Base-by-base conservation (phyloP, 2,888 invertebrate species). In the Epirrhoe tristata region DNA sequence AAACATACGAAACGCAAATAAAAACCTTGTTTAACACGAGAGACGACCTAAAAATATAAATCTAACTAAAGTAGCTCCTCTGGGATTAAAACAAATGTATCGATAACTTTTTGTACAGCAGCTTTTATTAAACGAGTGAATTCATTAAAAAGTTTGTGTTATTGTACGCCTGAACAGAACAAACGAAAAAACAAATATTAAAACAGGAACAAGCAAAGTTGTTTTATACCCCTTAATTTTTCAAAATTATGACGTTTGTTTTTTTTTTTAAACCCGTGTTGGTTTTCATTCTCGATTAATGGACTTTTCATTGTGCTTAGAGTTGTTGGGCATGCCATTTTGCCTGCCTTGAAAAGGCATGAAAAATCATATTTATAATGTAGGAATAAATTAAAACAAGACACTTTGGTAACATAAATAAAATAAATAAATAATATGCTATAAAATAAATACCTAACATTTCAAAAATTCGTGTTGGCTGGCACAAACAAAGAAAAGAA, bases 131-230 rank as follows among this genome's bases (percentile, higher is more conserved):
- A 57, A 53, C 56, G 53, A 17, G 51, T 46, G 31, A 57, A 63
- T 60, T 67, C 60, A 64, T 67, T 67, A 60, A 57, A 63, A 67
- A 67, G 39, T 63, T 67, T 59, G 5, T 34, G 24, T 56, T 57
- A 59, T 63, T 53, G 56, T 32, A 17, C 60, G 0, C 54, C n/a
- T 52, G 24, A 24, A 43, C 31, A 51, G 39, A 48, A 54, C 16
- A 24, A 58, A 58, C 31, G 43, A 14, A 31, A 43, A 59, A 43
- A 31, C 14, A 52, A 48, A 55, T 55, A 48, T 36, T 24, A 31
- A 50, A 64, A 53, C 54, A 24, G 4, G 24, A 58, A 63, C 52
- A 39, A 17, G 39, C 34, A n/a, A 17, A 51, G 58, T 24, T 52
- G 17, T 51, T 48, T 57, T 24, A 48, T 12, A 43, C 39, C n/a